Evolutionary conservation across 1,140 invertebrate species (phyloP).

Genomic region (Trichonephila clavipes): DNA sequence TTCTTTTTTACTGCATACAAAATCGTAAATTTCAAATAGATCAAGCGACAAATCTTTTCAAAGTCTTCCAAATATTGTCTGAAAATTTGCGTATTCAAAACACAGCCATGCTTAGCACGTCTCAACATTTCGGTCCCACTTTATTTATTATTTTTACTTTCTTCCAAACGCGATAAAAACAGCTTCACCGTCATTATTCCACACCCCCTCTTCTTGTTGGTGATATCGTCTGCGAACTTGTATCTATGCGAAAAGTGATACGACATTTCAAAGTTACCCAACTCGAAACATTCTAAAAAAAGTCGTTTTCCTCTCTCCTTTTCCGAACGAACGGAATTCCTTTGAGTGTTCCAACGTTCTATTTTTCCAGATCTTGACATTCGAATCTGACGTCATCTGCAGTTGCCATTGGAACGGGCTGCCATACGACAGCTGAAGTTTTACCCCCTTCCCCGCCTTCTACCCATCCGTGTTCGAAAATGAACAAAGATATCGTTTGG

Average conservation of each 20-base stretch:
- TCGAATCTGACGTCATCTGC: conserved; percentile 20
- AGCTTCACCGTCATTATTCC: neutral
- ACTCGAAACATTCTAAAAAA: conserved; percentile 11
- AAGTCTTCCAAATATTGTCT: neutral
- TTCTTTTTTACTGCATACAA: neutral
- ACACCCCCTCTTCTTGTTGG: neutral
- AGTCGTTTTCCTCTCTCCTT: neutral
- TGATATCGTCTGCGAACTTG: conserved; percentile 9
- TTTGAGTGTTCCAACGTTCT: conserved; percentile 21
- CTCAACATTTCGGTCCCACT: neutral
- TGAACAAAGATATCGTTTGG: conserved; percentile 26
- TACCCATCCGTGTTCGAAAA: neutral
- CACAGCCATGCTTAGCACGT: neutral
- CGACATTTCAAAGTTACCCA: conserved; percentile 26
- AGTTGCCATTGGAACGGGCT: conserved; percentile 3
- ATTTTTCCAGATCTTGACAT: conserved; percentile 1
- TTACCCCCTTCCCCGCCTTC: neutral
- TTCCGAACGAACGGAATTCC: conserved; percentile 20
- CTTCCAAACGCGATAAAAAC: neutral
- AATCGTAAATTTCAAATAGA: neutral
- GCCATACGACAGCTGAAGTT: conserved; percentile 16
- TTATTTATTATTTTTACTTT: neutral
- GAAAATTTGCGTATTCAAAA: conserved; percentile 17
- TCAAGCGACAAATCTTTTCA: neutral
- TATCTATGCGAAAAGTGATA: conserved; percentile 26